Evolutionary conservation across 2,797 vertebrate species (phyloP).

Genomic region (Gymnoscopelus braueri): DNA sequence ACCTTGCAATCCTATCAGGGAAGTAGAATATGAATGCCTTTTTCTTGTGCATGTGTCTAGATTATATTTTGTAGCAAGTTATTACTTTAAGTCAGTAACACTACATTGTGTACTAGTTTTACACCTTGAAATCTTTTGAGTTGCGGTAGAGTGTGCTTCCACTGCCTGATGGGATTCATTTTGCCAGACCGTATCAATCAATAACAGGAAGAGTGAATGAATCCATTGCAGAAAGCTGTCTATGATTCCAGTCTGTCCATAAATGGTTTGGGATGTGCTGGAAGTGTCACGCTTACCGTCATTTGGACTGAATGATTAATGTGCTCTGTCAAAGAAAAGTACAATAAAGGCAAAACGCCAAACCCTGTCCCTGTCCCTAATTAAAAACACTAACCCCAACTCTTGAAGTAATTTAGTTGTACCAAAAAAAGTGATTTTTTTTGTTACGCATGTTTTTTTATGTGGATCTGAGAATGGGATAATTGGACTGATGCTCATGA

Average conservation of each 20-base stretch:
- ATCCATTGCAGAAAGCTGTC: background rate
- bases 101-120: no score
- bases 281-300: background rate
- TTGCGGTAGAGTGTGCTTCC: no score
- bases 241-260: background rate
- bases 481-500: background rate
- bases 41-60: no score
- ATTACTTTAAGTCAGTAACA: no score
- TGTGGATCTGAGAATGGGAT: no score
- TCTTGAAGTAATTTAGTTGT: background rate
- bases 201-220: background rate
- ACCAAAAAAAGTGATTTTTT: background rate
- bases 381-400: background rate
- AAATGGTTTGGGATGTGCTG: background rate
- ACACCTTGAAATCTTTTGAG: no score
- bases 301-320: conserved; percentile 14
- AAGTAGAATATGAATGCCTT: no score
- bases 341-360: background rate
- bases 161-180: conserved; percentile 9
- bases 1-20: no score
- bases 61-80: no score
- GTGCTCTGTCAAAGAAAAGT: background rate
- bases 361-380: background rate
- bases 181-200: background rate
- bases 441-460: no score